Conservation (phyloP, 2,888 invertebrate species). For the Linnaemya tessellans region DNA sequence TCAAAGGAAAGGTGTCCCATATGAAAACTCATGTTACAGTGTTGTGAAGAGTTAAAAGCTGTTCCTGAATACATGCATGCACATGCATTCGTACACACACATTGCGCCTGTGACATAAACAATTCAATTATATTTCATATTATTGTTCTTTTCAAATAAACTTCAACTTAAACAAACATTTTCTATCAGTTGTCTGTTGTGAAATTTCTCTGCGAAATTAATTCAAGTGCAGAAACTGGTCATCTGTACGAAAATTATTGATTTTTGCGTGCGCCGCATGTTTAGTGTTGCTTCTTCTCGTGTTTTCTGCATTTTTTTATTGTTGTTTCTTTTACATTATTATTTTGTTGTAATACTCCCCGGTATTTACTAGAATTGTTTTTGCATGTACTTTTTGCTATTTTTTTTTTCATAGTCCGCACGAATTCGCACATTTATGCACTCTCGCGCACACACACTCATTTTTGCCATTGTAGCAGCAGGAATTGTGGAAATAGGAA, state of each 20-base stretch:
- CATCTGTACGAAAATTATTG: conserved; percentile 58
- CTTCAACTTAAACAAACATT: neutral
- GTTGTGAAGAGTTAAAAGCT: conserved; percentile 59
- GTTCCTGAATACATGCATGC: neutral
- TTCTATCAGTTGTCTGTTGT: neutral
- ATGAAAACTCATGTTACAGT: conserved; percentile 47
- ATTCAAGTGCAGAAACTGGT: conserved; percentile 4
- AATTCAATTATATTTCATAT: conserved; percentile 31
- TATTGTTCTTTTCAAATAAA: neutral
- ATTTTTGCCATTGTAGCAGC: conserved; percentile 35
- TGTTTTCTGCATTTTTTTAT: conserved; percentile 29
- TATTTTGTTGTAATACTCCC: conserved; percentile 55
- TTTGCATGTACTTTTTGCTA: conserved; percentile 43
- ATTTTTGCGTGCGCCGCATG: conserved; percentile 70
- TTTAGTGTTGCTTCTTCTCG: conserved; percentile 42
- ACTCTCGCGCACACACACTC: neutral
- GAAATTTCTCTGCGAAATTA: neutral
- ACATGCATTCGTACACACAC: neutral
- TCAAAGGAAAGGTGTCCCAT: conserved; percentile 58
- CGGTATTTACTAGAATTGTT: conserved; percentile 62
- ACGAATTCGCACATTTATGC: neutral
- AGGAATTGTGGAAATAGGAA: conserved; percentile 64
- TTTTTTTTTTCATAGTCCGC: neutral
- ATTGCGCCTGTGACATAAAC: conserved; percentile 22
- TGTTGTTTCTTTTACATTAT: conserved; percentile 5